Percentiles rank a stretch among this genome's conserved stretches.
These are phyloP conservation scores for Macrotus californicus DNA, from an alignment of 2,113 vertebrate genomes.

Conservation along the genomic window DNA sequence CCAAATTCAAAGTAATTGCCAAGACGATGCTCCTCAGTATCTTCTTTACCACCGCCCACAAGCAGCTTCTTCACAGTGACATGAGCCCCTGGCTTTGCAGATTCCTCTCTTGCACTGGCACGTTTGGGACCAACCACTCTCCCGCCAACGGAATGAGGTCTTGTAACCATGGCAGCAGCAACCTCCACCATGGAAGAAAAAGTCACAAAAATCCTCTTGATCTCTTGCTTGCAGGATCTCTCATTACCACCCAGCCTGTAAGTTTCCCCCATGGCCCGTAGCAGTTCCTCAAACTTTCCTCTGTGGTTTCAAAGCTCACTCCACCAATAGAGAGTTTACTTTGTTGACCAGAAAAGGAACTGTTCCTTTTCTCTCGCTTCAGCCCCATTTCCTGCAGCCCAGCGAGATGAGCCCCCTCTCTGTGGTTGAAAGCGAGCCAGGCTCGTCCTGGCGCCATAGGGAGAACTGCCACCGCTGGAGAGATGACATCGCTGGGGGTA, in stretches of 20 bases:
- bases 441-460: slow-evolving; percentile 57
- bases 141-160: too few species aligned
- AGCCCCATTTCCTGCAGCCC: slow-evolving; percentile 72
- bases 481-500: slow-evolving; percentile 18
- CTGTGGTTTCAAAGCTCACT: slow-evolving; percentile 88
- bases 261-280: slow-evolving; percentile 89
- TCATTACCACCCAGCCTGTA: slow-evolving; percentile 69
- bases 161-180: too few species aligned
- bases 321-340: slow-evolving; percentile 87
- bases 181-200: too few species aligned
- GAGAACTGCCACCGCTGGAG: slow-evolving; percentile 22
- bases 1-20: slow-evolving; percentile 87
- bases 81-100: too few species aligned
- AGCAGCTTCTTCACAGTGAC: slow-evolving; percentile 65
- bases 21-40: slow-evolving; percentile 87
- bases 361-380: slow-evolving; percentile 86
- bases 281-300: slow-evolving; percentile 86
- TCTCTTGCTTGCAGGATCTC: too few species aligned
- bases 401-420: slow-evolving; percentile 73
- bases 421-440: slow-evolving; percentile 66
- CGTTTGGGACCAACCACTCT: too few species aligned
- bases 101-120: too few species aligned
- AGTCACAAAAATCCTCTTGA: too few species aligned
- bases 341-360: slow-evolving; percentile 64
- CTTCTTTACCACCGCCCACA: slow-evolving; percentile 88